These are phyloP conservation scores for Temnopleurus reevesii DNA, from an alignment of 53 echinoderm and acorn worm species.

Conservation along the genomic window DNA sequence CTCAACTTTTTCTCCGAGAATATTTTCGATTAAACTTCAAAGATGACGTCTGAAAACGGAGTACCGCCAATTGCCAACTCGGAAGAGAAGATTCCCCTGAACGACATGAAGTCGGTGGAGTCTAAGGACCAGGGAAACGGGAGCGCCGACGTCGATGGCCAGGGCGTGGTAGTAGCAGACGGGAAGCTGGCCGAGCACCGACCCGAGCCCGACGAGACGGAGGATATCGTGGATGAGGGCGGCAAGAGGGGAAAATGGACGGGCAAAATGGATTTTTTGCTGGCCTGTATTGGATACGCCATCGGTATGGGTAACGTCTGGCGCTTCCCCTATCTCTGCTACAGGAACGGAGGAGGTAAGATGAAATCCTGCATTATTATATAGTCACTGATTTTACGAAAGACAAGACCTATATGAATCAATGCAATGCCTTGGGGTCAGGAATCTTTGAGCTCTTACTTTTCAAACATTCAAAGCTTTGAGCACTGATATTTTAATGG, in stretches of 20 bases:
- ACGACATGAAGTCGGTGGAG: conserved; percentile 41
- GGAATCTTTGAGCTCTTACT: too few species aligned
- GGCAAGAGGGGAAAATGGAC: conserved; percentile 41
- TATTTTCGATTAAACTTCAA: background rate
- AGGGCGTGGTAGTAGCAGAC: conserved; percentile 37
- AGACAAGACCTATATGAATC: too few species aligned
- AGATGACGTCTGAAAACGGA: conserved; percentile 55
- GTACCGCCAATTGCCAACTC: conserved; percentile 52
- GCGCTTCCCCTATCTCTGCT: conserved; percentile 53
- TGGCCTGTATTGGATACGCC: conserved; percentile 57
- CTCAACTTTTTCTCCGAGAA: background rate
- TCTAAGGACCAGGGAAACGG: conserved; percentile 51
- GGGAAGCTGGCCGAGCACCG: conserved; percentile 53
- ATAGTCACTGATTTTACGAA: too few species aligned
- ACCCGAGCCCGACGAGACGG: conserved; percentile 28
- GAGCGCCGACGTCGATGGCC: conserved; percentile 37
- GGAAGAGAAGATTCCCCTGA: conserved; percentile 53
- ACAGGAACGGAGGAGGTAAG: conserved; percentile 60
- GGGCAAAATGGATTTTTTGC: conserved; percentile 51
- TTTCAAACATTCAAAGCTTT: too few species aligned
- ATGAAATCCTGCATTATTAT: too few species aligned
- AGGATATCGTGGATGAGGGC: conserved; percentile 19
- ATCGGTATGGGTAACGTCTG: conserved; percentile 54
- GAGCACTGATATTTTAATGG: too few species aligned
- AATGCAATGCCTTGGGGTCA: too few species aligned